Evolutionary conservation across 2,797 vertebrate species (phyloP), one percentile per base, ranked within the genome.

Genomic region (Gallirallus australis): DNA sequence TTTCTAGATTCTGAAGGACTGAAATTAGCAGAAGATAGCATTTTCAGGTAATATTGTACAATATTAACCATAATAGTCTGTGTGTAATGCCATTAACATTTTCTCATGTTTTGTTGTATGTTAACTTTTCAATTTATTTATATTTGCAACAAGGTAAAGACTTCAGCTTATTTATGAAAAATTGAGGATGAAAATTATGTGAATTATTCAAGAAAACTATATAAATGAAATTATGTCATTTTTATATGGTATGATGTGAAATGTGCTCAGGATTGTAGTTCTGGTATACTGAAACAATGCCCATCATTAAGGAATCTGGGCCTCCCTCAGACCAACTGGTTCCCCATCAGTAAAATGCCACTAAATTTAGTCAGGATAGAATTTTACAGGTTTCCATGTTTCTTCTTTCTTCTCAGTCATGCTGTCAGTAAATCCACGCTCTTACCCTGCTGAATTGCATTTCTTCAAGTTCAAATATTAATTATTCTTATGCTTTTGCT

Each of bases 31-130:
- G 97, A 98, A 93, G 96, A 98, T 42, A 31, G 77, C 8, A 65
- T 98, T 91, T 97, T 98, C 95, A 98, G 98, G 99, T 99, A 97
- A 70, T 50, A 27, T 86, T 35, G 4, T 19, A 27, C 71, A 77
- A 31, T 63, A 45, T 37, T 86, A 45, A 86, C 68, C 2, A 10
- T 71, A 66, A 20, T 63, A 52, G 0, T 37, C 12, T 56, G 0
- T 68, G 24, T 56, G 9, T 50, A 56, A 71, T 54, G 21, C 31
- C 20, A n/a, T 91, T 52, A 66, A 23, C 9, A n/a, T 73, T 78
- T 87, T 72, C 70, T 45, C 5, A 16, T 80, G 19, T 57, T 66
- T 5, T 76, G 8, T 64, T 68, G 2, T 27, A 21, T 81, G 28
- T 50, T 75, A 63, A 23, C 7, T 65, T 82, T 75, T 50, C 13